Base-by-base conservation (phyloP, 1,140 invertebrate species). In the Brachionus calyciflorus region DNA sequence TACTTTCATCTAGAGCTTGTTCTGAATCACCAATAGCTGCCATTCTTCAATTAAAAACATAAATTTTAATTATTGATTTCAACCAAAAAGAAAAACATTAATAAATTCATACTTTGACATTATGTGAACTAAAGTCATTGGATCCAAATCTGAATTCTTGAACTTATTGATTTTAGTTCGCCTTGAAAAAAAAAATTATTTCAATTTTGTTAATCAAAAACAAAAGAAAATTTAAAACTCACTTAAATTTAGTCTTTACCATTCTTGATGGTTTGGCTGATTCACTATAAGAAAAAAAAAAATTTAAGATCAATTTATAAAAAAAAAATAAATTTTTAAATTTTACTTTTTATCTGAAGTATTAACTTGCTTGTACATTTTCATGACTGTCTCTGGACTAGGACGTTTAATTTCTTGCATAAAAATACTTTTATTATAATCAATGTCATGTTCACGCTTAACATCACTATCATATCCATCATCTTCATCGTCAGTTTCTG, bases 401-500 rank as follows among this genome's bases (percentile, higher is more conserved):
- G 53, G 49, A 21, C 76, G 19, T 10, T 76, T 76, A 26, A 77
- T 63, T 19, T 53, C 49, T 17, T 77, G 24, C 10, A 65, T 33
- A 77, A 63, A 60, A 14, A 65, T 53, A 24, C 37, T 60, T 12
- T 48, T 46, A 17, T 57, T 80, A 78, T 85, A 86, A 77, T 86
- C 83, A 60, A 85, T 82, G 14, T 82, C 81, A 79, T 83, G 84
- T 75, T 85, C 84, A 76, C 82, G 78, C 37, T 81, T 81, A 9
- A 86, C 85, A 80, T 86, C 85, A 79, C 83, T 84, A 78, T 86
- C 85, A 81, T 85, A 85, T 51, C 83, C 84, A 77, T 85, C 85
- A 78, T 85, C 85, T 68, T 85, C 84, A 48, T 81, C 82, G 49
- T 85, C 85, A 9, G 82, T 84, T 30, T 85, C 83, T 2, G 83